A percentile compares a stretch with the other conserved stretches of the same genome.
phyloP scores from a whole-genome alignment of 2,113 vertebrate species.

The Odobenus rosmarus region DNA sequence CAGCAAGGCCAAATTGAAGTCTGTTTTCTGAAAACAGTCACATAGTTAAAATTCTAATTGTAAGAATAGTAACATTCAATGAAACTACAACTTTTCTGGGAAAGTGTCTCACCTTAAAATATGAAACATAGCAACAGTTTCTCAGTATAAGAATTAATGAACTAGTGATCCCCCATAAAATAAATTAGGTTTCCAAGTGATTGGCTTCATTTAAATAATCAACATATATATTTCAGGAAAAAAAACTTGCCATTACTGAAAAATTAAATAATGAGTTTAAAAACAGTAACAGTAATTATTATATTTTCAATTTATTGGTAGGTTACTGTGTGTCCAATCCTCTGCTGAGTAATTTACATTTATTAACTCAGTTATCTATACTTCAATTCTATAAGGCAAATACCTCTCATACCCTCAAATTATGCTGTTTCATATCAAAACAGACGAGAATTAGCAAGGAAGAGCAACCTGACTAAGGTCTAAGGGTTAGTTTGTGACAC shows the following conservation, averaged over 20 bases:
- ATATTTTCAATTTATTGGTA: neutral
- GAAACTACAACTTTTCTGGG: neutral
- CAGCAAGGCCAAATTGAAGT: slow-evolving; percentile 31
- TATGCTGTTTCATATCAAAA: neutral
- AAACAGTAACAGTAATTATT: neutral
- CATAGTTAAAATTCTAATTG: neutral
- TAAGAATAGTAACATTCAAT: neutral
- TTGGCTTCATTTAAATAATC: slow-evolving; percentile 38
- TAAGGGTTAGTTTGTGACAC: neutral
- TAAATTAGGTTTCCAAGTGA: neutral
- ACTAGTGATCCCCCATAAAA: neutral
- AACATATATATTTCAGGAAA: neutral
- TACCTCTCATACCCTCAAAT: neutral
- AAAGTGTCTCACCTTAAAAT: neutral
- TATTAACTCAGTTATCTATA: neutral
- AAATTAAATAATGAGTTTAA: slow-evolving; percentile 9
- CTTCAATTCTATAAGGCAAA: neutral
- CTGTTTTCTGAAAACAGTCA: slow-evolving; percentile 30
- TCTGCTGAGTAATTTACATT: neutral
- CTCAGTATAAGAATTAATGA: slow-evolving; percentile 17
- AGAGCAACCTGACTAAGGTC: neutral
- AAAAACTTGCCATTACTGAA: neutral
- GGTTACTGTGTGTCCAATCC: neutral
- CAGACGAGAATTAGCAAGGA: neutral
- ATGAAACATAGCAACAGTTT: neutral